Conservation (phyloP, 2,113 vertebrate genomes). For the Rhodinocichla rosea region DNA sequence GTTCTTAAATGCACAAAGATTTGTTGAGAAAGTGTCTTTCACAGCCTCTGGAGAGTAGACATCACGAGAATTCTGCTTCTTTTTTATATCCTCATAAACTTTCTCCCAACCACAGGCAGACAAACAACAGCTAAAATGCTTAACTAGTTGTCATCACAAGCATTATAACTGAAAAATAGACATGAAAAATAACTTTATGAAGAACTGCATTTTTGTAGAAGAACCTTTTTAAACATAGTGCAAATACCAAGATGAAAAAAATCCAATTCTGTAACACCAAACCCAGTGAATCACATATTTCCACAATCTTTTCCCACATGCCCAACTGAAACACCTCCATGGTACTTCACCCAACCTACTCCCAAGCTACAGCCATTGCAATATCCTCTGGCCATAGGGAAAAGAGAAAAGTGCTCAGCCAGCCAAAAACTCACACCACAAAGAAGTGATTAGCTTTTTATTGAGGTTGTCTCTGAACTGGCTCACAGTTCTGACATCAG, state of each 20-base stretch:
- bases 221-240: neutral
- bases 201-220: neutral
- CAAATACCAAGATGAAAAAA: neutral
- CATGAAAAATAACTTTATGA: neutral
- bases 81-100: neutral
- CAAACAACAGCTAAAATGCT: neutral
- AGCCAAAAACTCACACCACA: neutral
- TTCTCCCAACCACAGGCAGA: neutral
- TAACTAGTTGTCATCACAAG: neutral
- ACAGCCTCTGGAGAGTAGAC: slow-evolving; percentile 6
- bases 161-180: neutral
- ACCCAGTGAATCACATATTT: neutral
- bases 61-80: neutral
- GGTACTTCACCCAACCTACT: neutral
- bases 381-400: neutral
- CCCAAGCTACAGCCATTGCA: neutral
- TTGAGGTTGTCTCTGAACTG: neutral
- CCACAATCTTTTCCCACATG: neutral
- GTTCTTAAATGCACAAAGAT: slow-evolving; percentile 15
- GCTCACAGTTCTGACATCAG: neutral
- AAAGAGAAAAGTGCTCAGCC: neutral
- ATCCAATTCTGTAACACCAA: neutral
- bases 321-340: neutral
- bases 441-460: neutral
- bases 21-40: neutral